These are phyloP conservation scores for Drosophila bifasciata DNA, from an alignment of 1,140 invertebrate genomes.

Conservation along the genomic window DNA sequence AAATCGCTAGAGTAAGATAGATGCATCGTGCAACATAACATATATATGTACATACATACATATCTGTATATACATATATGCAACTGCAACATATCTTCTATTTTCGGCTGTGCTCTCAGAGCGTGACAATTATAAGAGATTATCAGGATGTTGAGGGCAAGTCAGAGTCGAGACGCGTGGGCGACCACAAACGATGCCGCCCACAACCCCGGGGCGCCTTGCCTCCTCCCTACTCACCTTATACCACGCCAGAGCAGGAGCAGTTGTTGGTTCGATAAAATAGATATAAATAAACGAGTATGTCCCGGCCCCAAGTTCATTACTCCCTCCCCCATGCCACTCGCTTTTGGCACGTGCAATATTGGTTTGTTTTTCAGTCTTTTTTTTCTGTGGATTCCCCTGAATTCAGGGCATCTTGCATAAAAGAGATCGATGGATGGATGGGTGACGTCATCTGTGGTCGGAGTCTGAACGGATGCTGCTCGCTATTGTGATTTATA, in stretches of 20 bases:
- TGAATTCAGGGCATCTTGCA: constrained; percentile 51
- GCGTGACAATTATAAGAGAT: constrained; percentile 76
- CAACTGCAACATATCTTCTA: constrained; percentile 52
- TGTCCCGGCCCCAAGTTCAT: constrained; percentile 62
- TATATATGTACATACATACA: background rate
- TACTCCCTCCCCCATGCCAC: constrained; percentile 29
- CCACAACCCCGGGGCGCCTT: constrained; percentile 20
- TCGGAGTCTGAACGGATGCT: constrained; percentile 36
- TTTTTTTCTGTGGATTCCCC: constrained; percentile 5
- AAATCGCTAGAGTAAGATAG: constrained; percentile 40
- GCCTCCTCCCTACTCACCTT: background rate
- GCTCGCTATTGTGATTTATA: constrained; percentile 57
- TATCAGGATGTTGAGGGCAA: constrained; percentile 56
- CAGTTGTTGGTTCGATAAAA: constrained; percentile 69
- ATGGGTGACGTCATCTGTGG: constrained; percentile 57
- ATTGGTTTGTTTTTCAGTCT: constrained; percentile 18
- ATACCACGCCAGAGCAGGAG: background rate
- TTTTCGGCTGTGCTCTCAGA: constrained; percentile 59
- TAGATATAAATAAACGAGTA: constrained; percentile 35
- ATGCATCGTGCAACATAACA: constrained; percentile 10
- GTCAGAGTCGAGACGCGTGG: constrained; percentile 61
- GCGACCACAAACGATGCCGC: constrained; percentile 65
- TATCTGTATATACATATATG: constrained; percentile 28
- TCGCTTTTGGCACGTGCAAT: constrained; percentile 54
- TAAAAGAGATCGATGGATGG: constrained; percentile 38